A percentile compares a stretch with the other conserved stretches of the same genome.
These are phyloP conservation scores for Stegastes partitus DNA, from an alignment of 2,113 vertebrate genomes.

Conservation along the genomic window DNA sequence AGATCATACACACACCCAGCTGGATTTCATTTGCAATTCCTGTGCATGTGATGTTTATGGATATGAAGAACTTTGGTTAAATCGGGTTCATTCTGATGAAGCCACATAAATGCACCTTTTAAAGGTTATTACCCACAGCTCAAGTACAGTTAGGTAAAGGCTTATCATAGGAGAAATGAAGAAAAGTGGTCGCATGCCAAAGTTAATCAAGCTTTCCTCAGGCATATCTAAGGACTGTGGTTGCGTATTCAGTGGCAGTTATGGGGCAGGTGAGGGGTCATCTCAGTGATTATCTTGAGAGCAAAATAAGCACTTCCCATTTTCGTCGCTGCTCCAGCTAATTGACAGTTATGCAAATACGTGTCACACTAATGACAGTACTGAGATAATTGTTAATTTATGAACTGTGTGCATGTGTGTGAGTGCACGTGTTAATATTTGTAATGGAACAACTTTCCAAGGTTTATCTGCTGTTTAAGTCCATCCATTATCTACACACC, in stretches of 20 bases:
- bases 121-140: background rate
- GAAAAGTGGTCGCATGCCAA: too few species aligned
- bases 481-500: too few species aligned
- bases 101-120: background rate
- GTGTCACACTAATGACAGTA: conserved; percentile 14
- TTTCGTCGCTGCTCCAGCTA: conserved; percentile 9
- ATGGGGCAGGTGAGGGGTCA: conserved; percentile 33
- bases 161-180: background rate
- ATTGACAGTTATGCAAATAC: conserved; percentile 52
- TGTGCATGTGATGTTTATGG: background rate
- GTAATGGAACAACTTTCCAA: too few species aligned
- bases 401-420: background rate
- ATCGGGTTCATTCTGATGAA: background rate
- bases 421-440: background rate
- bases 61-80: background rate
- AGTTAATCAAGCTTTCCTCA: background rate
- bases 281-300: conserved; percentile 40
- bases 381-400: background rate
- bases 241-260: conserved; percentile 19
- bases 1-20: background rate
- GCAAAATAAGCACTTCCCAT: conserved; percentile 33
- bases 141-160: background rate
- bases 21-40: background rate
- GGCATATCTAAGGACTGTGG: background rate
- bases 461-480: too few species aligned